Evolutionary conservation across 2,113 vertebrate species (phyloP), one percentile per base, ranked within the genome.

Genomic region (Romanogobio albipinnatus): DNA sequence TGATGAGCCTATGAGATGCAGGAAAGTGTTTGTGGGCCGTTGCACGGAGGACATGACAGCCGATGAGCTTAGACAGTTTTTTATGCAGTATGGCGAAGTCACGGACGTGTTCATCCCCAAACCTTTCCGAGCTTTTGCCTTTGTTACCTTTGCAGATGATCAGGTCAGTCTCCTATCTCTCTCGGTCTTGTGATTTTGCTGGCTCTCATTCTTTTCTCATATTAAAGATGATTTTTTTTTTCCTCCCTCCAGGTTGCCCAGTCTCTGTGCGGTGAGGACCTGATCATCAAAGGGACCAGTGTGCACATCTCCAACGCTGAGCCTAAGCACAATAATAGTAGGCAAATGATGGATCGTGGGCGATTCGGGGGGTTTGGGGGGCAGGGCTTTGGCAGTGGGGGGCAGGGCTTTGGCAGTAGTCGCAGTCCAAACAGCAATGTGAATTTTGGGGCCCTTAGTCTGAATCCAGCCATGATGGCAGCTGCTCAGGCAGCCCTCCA

Each of bases 291-390:
- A 96, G 98, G 98, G 87, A 96, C 98, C 96, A 99, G 98, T 89
- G 98, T 99, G 79, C 98, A 99, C 95, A 98, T 99, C 96, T 99
- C 98, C 94, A 99, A 98, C 92, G 98, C 98, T 89, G 98, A 99
- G 93, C 98, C 98, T 94, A 99, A 99, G 95, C 97, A 99, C 95
- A 98, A 97, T 96, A 98, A 97, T 95, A 98, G 96, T 97, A 98
- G 97, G 89, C 98, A 97, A 96, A 94, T 95, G 94, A 96, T 98
- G 97, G 98, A 99, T 91, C 96, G 97, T 91, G 97, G 97, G 93
- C 96, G 97, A 91, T 98, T 97, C 86, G 96, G 96, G 86, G 95
- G 94, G 90, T 95, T 94, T 85, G 96, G 96, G 91, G 96, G 94
- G 91, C 96, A 96, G 49, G 96, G 97, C 76, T 99, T 98, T 93